A percentile compares a stretch with the other conserved stretches of the same genome.
Conservation (phyloP, 2,888 invertebrate species). For the Melipona beecheii region DNA sequence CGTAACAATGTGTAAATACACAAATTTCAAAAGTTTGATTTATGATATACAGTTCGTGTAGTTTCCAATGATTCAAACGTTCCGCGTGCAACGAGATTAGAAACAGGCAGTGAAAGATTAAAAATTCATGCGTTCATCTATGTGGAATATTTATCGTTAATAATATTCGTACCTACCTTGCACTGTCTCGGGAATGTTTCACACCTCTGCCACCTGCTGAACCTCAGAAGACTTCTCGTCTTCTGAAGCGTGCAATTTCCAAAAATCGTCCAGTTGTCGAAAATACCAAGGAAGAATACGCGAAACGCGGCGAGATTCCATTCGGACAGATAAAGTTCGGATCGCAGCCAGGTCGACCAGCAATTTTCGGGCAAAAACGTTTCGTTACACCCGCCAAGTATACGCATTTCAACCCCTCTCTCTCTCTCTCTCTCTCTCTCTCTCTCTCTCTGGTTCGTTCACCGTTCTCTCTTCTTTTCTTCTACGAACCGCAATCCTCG, state of each 20-base stretch:
- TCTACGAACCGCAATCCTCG: slow-evolving; percentile 13
- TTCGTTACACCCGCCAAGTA: slow-evolving; percentile 39
- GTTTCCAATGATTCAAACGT: too few relatives aligned
- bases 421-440: slow-evolving; percentile 5
- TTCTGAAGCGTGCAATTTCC: not conserved
- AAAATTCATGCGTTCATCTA: too few relatives aligned
- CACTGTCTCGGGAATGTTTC: not conserved
- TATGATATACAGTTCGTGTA: too few relatives aligned
- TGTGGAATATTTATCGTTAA: too few relatives aligned
- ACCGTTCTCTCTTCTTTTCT: slow-evolving; percentile 13
- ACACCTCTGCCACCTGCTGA: not conserved
- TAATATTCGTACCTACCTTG: too few relatives aligned
- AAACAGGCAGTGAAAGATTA: too few relatives aligned
- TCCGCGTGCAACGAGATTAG: too few relatives aligned
- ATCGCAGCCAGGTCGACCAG: slow-evolving; percentile 24
- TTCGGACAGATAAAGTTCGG: slow-evolving; percentile 13
- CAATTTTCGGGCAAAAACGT: slow-evolving; percentile 54
- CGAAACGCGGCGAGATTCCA: slow-evolving; percentile 23
- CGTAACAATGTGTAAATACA: too few relatives aligned
- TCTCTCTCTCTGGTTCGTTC: not conserved
- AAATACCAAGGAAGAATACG: not conserved
- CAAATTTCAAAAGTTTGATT: too few relatives aligned
- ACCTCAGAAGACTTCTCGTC: too few relatives aligned
- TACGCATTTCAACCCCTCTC: slow-evolving; percentile 25
- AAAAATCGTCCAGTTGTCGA: not conserved